Evolutionary conservation across 2,113 vertebrate genomes (phyloP).

Genomic region (Podarcis raffonei): DNA sequence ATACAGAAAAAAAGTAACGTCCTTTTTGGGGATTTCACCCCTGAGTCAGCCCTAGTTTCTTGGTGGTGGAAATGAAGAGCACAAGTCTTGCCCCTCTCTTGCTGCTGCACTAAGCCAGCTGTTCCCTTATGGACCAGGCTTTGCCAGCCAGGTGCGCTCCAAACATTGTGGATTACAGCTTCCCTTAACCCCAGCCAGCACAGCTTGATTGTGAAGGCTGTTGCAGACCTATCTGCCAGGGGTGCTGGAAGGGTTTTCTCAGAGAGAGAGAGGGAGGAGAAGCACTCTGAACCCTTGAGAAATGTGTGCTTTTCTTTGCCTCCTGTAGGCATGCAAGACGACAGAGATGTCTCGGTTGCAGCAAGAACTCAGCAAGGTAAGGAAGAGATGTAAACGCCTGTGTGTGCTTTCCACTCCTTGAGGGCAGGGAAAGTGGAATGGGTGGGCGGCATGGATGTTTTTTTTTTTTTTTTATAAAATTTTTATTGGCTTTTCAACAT

Average conservation of each 20-base stretch:
- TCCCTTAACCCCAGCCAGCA: too few species aligned
- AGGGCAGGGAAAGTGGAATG: too few species aligned
- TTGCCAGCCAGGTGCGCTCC: too few species aligned
- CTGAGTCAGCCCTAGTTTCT: too few species aligned
- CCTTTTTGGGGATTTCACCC: too few species aligned
- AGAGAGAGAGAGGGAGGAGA: too few species aligned
- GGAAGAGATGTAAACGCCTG: too few species aligned
- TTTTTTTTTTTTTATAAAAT: too few species aligned
- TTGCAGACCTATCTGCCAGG: slow-evolving; percentile 47
- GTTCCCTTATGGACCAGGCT: background rate
- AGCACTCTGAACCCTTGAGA: background rate
- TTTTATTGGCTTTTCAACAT: too few species aligned
- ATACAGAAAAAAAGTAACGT: too few species aligned
- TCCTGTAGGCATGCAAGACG: background rate
- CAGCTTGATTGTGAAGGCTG: too few species aligned
- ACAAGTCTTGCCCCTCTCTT: background rate
- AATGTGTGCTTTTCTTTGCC: background rate
- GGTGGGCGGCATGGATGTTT: background rate
- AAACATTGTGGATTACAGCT: too few species aligned
- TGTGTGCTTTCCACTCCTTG: background rate
- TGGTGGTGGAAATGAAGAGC: background rate
- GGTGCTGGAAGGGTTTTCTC: background rate
- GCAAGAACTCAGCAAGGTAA: slow-evolving; percentile 34
- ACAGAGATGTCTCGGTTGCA: slow-evolving; percentile 16
- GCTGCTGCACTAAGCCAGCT: background rate